Evolutionary conservation across 2,888 invertebrate genomes (phyloP).

Genomic region (Mimumesa dahlbomi): DNA sequence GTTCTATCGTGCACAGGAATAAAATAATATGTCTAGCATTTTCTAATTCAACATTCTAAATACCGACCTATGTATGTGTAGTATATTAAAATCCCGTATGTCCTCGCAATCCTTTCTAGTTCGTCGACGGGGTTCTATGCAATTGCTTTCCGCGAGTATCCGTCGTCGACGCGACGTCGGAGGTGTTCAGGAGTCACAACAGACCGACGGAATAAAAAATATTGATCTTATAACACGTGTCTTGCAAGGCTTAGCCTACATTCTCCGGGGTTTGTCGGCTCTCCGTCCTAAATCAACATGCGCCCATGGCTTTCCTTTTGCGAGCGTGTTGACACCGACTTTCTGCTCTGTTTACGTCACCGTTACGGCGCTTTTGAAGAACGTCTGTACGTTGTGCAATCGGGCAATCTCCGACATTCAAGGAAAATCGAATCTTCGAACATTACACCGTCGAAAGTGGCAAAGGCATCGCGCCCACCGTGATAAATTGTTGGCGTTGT

Average conservation of each 20-base stretch:
- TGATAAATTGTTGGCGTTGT: too few relatives aligned
- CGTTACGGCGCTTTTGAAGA: conserved; percentile 42
- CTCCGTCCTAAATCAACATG: conserved; percentile 73
- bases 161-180: too few relatives aligned
- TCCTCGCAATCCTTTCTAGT: too few relatives aligned
- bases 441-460: conserved; percentile 45
- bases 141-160: too few relatives aligned
- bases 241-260: conserved; percentile 65
- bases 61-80: too few relatives aligned
- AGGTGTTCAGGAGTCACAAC: conserved; percentile 12
- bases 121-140: too few relatives aligned
- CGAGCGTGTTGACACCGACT: conserved; percentile 64
- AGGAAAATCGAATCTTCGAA: conserved; percentile 41
- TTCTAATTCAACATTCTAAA: too few relatives aligned
- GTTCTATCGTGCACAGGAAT: too few relatives aligned
- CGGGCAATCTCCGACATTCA: conserved; percentile 32
- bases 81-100: too few relatives aligned
- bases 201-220: conserved; percentile 59
- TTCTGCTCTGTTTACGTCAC: conserved; percentile 62
- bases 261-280: conserved; percentile 63
- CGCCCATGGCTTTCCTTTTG: conserved; percentile 53
- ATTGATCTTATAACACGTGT: conserved; percentile 71
- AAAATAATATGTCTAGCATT: too few relatives aligned
- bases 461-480: too few relatives aligned
- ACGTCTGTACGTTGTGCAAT: conserved; percentile 36